Evolutionary conservation across 1,140 invertebrate genomes (phyloP), one percentile per base, ranked within the genome.

Genomic region (Lordiphosa stackelbergi): DNA sequence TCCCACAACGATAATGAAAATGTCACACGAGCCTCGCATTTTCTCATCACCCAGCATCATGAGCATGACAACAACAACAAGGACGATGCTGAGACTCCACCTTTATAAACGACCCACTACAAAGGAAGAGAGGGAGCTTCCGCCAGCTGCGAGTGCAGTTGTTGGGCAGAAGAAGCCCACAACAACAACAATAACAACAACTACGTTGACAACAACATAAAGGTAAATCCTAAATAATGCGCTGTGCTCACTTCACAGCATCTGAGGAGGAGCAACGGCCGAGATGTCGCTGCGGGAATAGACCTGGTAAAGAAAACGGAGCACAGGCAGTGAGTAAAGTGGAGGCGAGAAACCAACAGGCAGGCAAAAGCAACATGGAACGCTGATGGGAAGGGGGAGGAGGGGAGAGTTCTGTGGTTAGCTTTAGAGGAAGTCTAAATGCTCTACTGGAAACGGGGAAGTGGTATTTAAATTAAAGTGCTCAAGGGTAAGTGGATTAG

Each of bases 181-280:
- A 38, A 28, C 53, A 62, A 58, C 47, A 63, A 24, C 53, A 62
- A 58, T 41, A 63, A 24, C 60, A 73, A 70, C 57, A 65, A 45
- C 68, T 60, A 53, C 57, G 69, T 41, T 69, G 77, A 73, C 77
- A 83, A 84, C 78, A 83, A 84, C 77, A 84, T 78, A 84, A 83
- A 83, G 78, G 78, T 83, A 83, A 83, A 83, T 83, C 77, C 77
- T 83, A 75, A 83, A 83, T 83, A 83, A 83, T 83, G 77, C 77
- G 73, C 78, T 64, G 51, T 42, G 66, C 62, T 63, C 74, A 74
- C 74, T 81, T 79, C 66, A 79, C 66, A 74, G 62, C 69, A 62
- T 63, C 56, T 51, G 53, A 66, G 53, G 43, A 70, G 46, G 43
- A 46, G 51, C 37, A 51, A 53, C 38, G 19, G n/a, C 9, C 24